These are phyloP conservation scores for Lagocephalus sceleratus DNA, from an alignment of 2,797 vertebrate genomes.

Conservation along the genomic window DNA sequence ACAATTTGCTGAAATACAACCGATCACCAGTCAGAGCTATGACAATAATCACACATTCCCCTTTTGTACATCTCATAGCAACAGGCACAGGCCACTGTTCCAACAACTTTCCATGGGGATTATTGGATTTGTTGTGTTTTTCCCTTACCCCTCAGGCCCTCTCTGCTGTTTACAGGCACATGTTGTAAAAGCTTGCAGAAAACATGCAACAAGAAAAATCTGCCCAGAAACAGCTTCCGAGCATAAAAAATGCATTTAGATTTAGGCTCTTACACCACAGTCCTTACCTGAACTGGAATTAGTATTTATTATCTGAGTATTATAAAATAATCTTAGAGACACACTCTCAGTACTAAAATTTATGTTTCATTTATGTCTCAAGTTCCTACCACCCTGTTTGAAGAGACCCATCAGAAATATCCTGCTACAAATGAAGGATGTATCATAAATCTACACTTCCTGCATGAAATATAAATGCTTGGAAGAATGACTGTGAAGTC, in stretches of 20 bases:
- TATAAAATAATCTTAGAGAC: too few species aligned
- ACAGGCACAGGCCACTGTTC: neutral
- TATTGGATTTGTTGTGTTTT: neutral
- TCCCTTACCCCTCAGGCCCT: neutral
- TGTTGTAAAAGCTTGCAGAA: slow-evolving; percentile 11
- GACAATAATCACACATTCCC: neutral
- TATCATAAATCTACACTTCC: too few species aligned
- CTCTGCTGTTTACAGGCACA: slow-evolving; percentile 7
- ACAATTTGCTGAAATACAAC: neutral
- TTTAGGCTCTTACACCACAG: too few species aligned
- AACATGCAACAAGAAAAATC: slow-evolving; percentile 13
- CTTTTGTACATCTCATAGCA: neutral
- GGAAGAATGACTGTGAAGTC: too few species aligned
- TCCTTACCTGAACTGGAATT: too few species aligned
- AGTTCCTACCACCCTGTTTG: too few species aligned
- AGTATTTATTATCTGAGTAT: too few species aligned
- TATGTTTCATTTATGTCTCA: too few species aligned
- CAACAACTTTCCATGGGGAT: slow-evolving; percentile 1
- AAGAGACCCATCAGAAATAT: too few species aligned
- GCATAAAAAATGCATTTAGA: neutral
- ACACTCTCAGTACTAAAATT: too few species aligned
- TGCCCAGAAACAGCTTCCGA: slow-evolving; percentile 9
- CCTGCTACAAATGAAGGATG: too few species aligned
- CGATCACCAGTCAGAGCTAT: neutral
- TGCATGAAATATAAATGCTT: too few species aligned